Evolutionary conservation across 2,113 vertebrate genomes (phyloP), one percentile per base, ranked within the genome.

Genomic region (Pedetes capensis): DNA sequence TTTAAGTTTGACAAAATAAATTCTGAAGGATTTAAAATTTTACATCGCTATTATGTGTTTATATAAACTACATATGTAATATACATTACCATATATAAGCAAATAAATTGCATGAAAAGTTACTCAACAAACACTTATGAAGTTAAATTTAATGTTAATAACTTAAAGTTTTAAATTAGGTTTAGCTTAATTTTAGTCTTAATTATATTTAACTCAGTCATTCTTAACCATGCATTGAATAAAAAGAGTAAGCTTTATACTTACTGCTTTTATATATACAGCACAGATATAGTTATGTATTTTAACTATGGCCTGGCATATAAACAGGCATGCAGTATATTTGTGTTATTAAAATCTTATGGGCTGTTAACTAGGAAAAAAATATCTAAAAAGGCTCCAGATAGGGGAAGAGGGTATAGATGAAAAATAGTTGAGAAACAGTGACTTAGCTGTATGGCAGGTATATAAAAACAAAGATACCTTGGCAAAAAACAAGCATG

Each of bases 311-410:
- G 51, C 51, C 14, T 0, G 82, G 14, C 75, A 78, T 12, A 81
- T 75, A 75, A 72, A 22, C 0, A 29, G 37, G 16, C 42, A 89
- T 39, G 17, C 34, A 82, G 47, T 80, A 11, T 74, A 88, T 74
- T 6, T 68, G 16, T 71, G 34, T 18, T 87, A 87, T 74, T 92
- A 95, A 68, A 95, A 83, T 76, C 66, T 92, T 59, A 92, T n/a
- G 42, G 34, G 23, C 1, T 0, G 34, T 49, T 68, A 51, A 83
- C 47, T 57, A 76, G 27, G 25, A 17, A 23, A 55, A 84, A 82
- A 82, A 59, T 53, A 42, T 32, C 59, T 89, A 34, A 75, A 92
- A 83, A 55, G 37, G 51, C 7, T 95, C 9, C 13, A 47, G 51
- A 32, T 51, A 6, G 61, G 18, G 59, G 27, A 22, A 69, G 22